Base-by-base conservation (phyloP, 2,888 invertebrate species). In the Pollenia angustigena region DNA sequence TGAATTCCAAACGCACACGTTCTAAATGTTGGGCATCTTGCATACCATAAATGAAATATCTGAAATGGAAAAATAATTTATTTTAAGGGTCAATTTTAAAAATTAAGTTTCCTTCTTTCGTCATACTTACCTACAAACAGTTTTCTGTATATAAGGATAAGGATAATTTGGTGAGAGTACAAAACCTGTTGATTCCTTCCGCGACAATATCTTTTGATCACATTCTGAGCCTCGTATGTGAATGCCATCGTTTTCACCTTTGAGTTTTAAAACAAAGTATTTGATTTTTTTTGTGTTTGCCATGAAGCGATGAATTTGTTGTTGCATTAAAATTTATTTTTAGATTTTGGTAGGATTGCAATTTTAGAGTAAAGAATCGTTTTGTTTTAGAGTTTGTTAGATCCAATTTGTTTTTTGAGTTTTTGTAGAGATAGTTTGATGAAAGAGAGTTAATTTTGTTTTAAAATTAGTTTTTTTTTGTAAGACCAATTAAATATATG, bases 191-290 rank as follows among this genome's bases (percentile, higher is more conserved):
- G 98, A 98, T 94, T 98, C 97, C 94, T 97, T 97, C 94, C 96
- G 96, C 94, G 98, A 98, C 90, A 98, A 95, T 92, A 99, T 98
- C 94, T 98, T 97, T 94, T 99, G 98, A 95, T 99, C 99, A 95
- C 99, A 99, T 94, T 99, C 99, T 90, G 98, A 98, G 92, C 99
- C 99, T 93, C 97, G 95, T 93, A 99, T 98, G 94, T 99, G 98
- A 95, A 97, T 97, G 89, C 98, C 98, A 93, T 97, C 97, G 94
- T 97, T 97, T 95, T 97, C 97, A 94, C 96, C 97, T 93, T 81
- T 81, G 18, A 18, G 48, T 56, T 42, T 58, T 16, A 69, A 62
- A 76, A 79, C 46, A 88, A 88, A 89, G 88, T 78, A 85, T 72
- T 48, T 48, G 68, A 54, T 32, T 50, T 68, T 62, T 71, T 14